Evolutionary conservation across 1,140 invertebrate genomes (phyloP), one percentile per base, ranked within the genome.

Genomic region (Pseudomyrmex cubaensis): DNA sequence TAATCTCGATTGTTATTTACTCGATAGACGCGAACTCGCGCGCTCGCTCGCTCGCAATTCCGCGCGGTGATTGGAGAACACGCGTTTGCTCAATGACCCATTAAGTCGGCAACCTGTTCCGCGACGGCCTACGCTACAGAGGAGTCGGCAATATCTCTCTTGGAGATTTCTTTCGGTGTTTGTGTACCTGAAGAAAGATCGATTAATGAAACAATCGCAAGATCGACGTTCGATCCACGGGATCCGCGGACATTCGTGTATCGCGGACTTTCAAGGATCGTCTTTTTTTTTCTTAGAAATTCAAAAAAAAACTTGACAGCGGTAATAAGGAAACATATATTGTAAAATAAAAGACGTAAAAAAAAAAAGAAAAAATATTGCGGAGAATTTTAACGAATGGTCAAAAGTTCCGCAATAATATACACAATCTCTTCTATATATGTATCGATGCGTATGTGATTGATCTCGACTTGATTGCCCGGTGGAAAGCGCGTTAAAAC

Each of bases 401-500:
- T 35, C 35, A 35, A 35, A 35, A 35, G 35, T 52, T 57, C 1
- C 20, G 10, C 13, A 0, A 10, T 20, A 35, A 46, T 25, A 52
- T 63, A 13, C 10, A 7, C 7, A 17, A 50, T 56, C 17, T 66
- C 25, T 57, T 52, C 48, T 76, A 3, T 2, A 12, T 4, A 4
- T 25, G 25, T 25, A 10, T 9, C 8, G 2, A 56, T 70, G 35
- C 54, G 44, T 1, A 15, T 52, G 15, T 52, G 15, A 69, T 72
- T 20, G 12, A 48, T 61, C 57, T 75, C 17, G 15, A 12, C 15
- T 13, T 2, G 13, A 15, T 2, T 12, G 44, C 10, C 50, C 25
- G 25, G 48, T 77, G 75, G 50, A 77, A 77, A 77, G 75, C 50
- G 75, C 62, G 17, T 67, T 77, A 56, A 77, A 67, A 73, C 52